A percentile compares a stretch with the other conserved stretches of the same genome.
These are phyloP conservation scores for Acomys russatus DNA, from an alignment of 2,797 vertebrate genomes.

Conservation along the genomic window DNA sequence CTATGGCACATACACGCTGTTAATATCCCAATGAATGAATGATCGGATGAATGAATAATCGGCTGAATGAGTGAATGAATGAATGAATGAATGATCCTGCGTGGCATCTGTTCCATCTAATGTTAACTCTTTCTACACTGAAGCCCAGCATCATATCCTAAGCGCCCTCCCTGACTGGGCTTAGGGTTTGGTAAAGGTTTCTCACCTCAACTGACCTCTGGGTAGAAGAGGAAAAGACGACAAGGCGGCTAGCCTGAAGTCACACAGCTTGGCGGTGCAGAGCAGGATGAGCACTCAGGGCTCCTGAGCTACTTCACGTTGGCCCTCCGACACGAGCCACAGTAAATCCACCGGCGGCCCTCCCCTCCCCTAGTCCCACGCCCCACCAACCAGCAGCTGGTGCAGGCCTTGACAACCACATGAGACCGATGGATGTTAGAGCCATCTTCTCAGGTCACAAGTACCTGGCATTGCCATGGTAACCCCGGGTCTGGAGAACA, in stretches of 20 bases:
- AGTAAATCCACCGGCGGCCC: not conserved
- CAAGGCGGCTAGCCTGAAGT: not conserved
- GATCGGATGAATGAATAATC: not conserved
- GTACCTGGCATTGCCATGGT: conserved; percentile 52
- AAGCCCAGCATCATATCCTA: too few relatives aligned
- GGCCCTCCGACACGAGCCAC: not conserved
- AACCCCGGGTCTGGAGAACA: conserved; percentile 68
- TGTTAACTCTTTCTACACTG: not conserved
- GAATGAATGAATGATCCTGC: not conserved
- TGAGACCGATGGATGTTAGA: not conserved
- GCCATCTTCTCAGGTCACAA: conserved; percentile 57
- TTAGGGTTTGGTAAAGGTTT: not conserved
- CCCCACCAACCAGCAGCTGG: not conserved
- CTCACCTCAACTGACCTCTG: not conserved
- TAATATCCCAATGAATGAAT: not conserved
- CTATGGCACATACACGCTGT: not conserved
- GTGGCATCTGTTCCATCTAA: accelerated
- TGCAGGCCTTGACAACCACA: not conserved
- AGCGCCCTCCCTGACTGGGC: not conserved
- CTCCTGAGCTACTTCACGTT: not conserved
- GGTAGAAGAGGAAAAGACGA: not conserved
- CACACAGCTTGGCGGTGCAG: not conserved
- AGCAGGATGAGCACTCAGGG: too few relatives aligned
- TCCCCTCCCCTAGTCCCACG: not conserved
- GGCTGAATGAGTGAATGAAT: not conserved